Evolutionary conservation across 2,797 vertebrate genomes (phyloP).

Genomic region (Vipera ursinii): DNA sequence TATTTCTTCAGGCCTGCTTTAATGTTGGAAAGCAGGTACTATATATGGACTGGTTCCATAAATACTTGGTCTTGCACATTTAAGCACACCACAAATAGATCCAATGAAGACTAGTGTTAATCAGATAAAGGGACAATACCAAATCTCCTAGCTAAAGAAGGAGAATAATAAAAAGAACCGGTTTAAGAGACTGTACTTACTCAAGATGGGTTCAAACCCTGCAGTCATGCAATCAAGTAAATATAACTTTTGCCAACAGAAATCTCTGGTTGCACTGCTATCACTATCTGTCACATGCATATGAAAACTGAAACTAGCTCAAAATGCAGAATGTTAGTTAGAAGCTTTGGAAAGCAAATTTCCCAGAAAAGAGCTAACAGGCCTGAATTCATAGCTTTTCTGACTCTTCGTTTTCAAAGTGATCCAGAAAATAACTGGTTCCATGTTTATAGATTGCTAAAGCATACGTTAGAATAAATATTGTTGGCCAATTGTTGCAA

Average conservation of each 20-base stretch:
- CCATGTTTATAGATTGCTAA: not conserved
- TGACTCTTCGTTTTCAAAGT: conserved; percentile 17
- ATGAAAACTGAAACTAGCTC: not conserved
- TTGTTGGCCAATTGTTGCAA: not conserved
- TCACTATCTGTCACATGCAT: conserved; percentile 3
- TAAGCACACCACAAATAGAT: not conserved
- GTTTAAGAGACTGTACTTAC: not conserved
- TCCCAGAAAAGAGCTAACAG: conserved; percentile 8
- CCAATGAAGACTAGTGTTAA: not conserved
- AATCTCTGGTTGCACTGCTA: not conserved
- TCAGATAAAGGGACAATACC: not conserved
- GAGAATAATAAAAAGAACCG: not conserved
- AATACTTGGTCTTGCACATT: not conserved
- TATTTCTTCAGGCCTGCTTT: not conserved
- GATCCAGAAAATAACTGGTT: conserved; percentile 9
- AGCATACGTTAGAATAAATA: not conserved
- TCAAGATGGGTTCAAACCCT: not conserved
- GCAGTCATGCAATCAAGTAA: conserved; percentile 9
- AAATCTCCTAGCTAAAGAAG: not conserved
- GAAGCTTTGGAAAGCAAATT: conserved; percentile 11
- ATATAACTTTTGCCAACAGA: not conserved
- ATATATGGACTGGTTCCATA: not conserved
- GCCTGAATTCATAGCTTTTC: conserved; percentile 22
- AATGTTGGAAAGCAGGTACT: not conserved
- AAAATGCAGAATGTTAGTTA: conserved; percentile 11